Percentiles rank a stretch among this genome's conserved stretches.
These are phyloP conservation scores for Rhaphigaster nebulosa DNA, from an alignment of 2,888 invertebrate genomes.

Conservation along the genomic window DNA sequence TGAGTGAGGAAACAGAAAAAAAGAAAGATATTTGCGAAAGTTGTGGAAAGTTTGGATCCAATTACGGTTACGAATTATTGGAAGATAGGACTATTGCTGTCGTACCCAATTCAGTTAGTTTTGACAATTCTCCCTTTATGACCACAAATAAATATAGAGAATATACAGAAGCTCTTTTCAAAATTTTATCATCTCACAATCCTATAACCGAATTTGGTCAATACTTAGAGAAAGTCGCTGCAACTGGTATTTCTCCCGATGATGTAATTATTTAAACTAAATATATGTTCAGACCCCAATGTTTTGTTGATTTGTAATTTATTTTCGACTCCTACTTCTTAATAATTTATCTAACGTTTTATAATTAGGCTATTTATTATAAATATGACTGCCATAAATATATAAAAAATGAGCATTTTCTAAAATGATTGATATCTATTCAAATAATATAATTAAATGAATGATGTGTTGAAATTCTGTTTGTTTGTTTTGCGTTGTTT, in stretches of 20 bases:
- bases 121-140: slow-evolving; percentile 13
- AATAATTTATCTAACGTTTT: neutral
- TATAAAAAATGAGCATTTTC: too few species aligned
- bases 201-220: neutral
- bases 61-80: slow-evolving; percentile 28
- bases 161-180: neutral
- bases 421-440: too few species aligned
- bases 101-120: neutral
- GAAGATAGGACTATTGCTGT: neutral
- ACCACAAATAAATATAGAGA: neutral
- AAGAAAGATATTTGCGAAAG: neutral
- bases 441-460: too few species aligned
- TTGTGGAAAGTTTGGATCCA: neutral
- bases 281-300: neutral
- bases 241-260: neutral
- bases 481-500: too few species aligned
- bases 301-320: neutral
- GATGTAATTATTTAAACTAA: neutral
- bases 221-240: neutral
- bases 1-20: neutral
- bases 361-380: too few species aligned
- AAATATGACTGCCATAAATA: too few species aligned
- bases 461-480: too few species aligned
- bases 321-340: neutral
- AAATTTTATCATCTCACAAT: neutral